These are phyloP conservation scores for Tolmerus cingulatus DNA, from an alignment of 2,888 invertebrate species.

Conservation along the genomic window DNA sequence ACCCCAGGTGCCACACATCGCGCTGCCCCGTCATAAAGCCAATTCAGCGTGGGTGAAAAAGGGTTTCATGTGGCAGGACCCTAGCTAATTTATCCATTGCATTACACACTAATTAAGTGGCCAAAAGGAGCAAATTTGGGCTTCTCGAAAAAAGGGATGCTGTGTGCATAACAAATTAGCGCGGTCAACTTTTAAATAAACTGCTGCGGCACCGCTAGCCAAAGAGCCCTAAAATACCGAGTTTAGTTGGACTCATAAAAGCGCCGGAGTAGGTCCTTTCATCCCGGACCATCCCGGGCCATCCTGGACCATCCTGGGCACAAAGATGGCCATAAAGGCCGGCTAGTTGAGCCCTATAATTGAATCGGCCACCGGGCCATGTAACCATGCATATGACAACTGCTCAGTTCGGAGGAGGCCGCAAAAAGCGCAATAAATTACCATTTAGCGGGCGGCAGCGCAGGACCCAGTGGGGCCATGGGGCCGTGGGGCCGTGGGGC, in stretches of 20 bases:
- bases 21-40: not conserved
- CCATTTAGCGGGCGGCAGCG: not conserved
- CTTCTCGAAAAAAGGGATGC: not conserved
- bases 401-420: not conserved
- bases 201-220: not conserved
- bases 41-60: not conserved
- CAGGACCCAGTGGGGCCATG: not conserved
- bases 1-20: not conserved
- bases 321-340: not conserved
- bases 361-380: not conserved
- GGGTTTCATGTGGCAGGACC: not conserved
- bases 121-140: not conserved
- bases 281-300: not conserved
- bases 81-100: not conserved
- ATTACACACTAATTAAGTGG: not conserved
- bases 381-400: not conserved
- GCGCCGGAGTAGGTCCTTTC: not conserved
- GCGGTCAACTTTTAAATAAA: not conserved
- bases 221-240: not conserved
- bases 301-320: not conserved
- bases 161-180: not conserved
- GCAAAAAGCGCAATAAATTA: not conserved
- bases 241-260: not conserved
- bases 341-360: not conserved
- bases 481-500: not conserved